Evolutionary conservation across 2,888 invertebrate genomes (phyloP), one percentile per base, ranked within the genome.

Genomic region (Eilema caniola): DNA sequence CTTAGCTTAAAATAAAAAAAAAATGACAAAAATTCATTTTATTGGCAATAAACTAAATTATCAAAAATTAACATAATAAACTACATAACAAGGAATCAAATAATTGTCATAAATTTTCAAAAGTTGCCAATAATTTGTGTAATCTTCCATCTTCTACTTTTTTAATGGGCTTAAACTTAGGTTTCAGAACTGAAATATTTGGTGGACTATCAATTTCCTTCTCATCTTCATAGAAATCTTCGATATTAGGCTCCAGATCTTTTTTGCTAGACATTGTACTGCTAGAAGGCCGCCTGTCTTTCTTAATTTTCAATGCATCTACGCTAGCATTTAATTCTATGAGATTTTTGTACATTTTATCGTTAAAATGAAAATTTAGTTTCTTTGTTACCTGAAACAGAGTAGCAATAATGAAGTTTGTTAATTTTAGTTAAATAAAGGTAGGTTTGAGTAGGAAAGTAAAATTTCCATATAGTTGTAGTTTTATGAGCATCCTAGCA

Each of bases 361-460:
- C 93, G 78, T 95, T 93, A 66, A 93, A 92, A 71, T 95, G 95
- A 74, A 95, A 95, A 78, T 95, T 95, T 16, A 95, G 80, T 67
- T 89, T 92, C 76, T 92, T 94, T 60, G 94, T 94, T 56, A 94
- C 81, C 95, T 95, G 90, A 64, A 93, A 91, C 20, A 47, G 1
- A 47, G 20, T 20, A n/a, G 20, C 4, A 41, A 47, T 47, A 47
- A 47, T 47, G 0, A 47, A 20, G 47, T 47, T 47, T 47, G 14
- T 12, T 1, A n/a, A n/a, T n/a, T n/a, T n/a, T n/a, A 41, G 16
- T 16, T 41, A 41, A 41, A 16, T 16, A 41, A 41, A 12, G 12
- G 12, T 37, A 37, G 33, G 33, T 37, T 37, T 3, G 12, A 37
- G 12, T 37, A 37, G 33, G 12, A 33, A 33, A 37, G 12, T 37